phyloP scores from a whole-genome alignment of 1,140 invertebrate species.

The Thalassaphorura encarpata region DNA sequence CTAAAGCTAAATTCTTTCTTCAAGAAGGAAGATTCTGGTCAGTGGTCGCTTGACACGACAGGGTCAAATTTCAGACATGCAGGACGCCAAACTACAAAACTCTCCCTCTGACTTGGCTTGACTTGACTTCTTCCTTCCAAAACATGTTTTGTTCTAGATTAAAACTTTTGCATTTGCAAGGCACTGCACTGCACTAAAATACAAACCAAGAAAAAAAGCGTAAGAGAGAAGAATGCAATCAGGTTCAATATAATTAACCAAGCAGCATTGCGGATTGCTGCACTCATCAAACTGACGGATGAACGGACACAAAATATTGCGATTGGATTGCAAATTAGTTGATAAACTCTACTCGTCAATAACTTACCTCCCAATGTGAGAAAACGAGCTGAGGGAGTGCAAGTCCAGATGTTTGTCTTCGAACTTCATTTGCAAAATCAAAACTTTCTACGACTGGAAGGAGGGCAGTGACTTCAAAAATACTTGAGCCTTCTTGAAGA shows the following conservation, averaged over 20 bases:
- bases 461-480: conserved; percentile 76
- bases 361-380: conserved; percentile 89
- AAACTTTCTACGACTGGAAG: conserved; percentile 95
- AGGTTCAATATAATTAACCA: no score
- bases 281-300: no score
- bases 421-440: conserved; percentile 81
- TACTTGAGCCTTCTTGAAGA: conserved; percentile 72
- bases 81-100: conserved; percentile 26
- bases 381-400: conserved; percentile 92
- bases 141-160: conserved; percentile 11
- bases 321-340: no score
- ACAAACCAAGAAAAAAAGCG: no score
- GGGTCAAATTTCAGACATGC: conserved; percentile 34
- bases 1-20: no score
- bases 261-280: no score
- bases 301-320: no score
- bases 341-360: no score
- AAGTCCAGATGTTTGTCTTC: conserved; percentile 88
- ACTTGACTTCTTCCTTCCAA: background rate
- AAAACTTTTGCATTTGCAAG: no score
- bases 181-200: no score
- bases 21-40: no score
- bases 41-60: conserved; percentile 5
- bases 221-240: no score
- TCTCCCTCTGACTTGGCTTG: background rate